phyloP scores from a whole-genome alignment of 2,113 vertebrate species.

The Strigops habroptila region DNA sequence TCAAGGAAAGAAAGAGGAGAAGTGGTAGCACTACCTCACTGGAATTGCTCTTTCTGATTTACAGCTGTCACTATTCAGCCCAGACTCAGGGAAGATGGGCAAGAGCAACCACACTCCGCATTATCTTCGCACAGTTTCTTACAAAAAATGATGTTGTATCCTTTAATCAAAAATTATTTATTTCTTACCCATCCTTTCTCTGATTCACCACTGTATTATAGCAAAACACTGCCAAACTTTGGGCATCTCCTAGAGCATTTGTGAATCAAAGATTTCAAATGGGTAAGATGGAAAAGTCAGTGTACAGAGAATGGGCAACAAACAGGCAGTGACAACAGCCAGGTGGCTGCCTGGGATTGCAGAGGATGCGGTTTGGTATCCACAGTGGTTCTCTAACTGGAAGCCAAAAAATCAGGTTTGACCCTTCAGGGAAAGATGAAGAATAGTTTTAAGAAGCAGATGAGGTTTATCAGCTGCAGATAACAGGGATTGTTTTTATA shows the following conservation, averaged over 20 bases:
- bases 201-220: neutral
- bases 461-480: neutral
- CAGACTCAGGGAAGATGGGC: neutral
- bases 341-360: neutral
- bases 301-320: accelerated
- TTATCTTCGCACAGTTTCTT: neutral
- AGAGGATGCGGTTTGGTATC: neutral
- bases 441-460: neutral
- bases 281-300: neutral
- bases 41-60: neutral
- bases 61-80: neutral
- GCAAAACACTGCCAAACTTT: neutral
- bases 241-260: neutral
- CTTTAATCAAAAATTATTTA: neutral
- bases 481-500: neutral
- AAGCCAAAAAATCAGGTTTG: neutral
- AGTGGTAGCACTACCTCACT: neutral
- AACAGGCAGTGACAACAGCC: neutral
- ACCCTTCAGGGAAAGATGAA: neutral
- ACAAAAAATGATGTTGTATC: neutral
- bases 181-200: neutral
- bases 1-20: neutral
- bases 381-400: neutral
- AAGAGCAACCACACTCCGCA: neutral
- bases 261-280: neutral